These are phyloP conservation scores for Reticulitermes speratus DNA, from an alignment of 1,140 invertebrate genomes.

Conservation along the genomic window DNA sequence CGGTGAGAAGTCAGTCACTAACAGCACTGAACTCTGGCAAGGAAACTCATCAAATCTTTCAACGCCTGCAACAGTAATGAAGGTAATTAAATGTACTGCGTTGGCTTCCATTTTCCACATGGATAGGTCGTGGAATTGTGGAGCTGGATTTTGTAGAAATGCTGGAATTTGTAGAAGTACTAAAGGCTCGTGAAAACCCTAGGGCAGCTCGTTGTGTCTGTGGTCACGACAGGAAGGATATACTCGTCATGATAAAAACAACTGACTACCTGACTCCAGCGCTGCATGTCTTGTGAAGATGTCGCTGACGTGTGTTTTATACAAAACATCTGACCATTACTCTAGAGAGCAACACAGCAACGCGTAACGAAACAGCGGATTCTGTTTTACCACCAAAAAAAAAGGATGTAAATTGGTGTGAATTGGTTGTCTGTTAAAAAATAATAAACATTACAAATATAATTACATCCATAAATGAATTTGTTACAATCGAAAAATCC, in stretches of 20 bases:
- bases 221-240: not conserved
- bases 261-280: not conserved
- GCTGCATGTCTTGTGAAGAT: not conserved
- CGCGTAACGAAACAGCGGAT: not conserved
- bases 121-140: too few species aligned
- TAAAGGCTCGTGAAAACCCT: not conserved
- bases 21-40: too few species aligned
- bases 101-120: too few species aligned
- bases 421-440: not conserved
- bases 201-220: not conserved
- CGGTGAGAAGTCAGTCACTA: too few species aligned
- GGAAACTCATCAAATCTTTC: too few species aligned
- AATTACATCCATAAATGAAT: too few species aligned
- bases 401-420: not conserved
- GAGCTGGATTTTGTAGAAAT: not conserved
- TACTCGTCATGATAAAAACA: not conserved
- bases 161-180: not conserved
- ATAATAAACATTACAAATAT: too few species aligned
- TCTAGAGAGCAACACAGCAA: not conserved
- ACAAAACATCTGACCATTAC: not conserved
- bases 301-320: not conserved
- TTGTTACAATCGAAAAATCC: too few species aligned
- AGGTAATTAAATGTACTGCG: too few species aligned
- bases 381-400: not conserved
- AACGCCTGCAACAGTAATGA: too few species aligned